Conservation (phyloP, 2,113 vertebrate genomes). For the Boulengeromyrus knoepffleri region DNA sequence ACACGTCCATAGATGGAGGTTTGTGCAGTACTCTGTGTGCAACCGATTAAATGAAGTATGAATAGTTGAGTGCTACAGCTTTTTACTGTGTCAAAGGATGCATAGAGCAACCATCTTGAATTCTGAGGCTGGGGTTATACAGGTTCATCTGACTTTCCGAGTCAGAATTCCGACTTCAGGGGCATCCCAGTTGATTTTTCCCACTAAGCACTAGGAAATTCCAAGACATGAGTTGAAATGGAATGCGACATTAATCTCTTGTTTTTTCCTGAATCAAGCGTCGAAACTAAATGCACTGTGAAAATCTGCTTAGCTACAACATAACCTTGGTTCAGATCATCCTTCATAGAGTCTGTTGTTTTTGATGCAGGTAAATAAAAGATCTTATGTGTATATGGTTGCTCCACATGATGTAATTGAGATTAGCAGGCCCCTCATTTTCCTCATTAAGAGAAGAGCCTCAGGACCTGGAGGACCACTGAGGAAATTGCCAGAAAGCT, state of each 20-base stretch:
- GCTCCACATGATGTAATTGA: background rate
- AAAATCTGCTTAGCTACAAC: background rate
- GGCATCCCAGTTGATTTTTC: background rate
- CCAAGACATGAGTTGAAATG: background rate
- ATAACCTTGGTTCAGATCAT: background rate
- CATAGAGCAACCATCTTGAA: background rate
- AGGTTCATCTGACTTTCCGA: background rate
- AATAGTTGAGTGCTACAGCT: background rate
- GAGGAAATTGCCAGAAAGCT: background rate
- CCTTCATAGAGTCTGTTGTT: background rate
- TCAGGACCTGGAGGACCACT: background rate
- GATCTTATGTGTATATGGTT: background rate
- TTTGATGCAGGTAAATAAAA: background rate
- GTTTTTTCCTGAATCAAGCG: background rate
- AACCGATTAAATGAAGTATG: background rate
- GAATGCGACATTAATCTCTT: background rate
- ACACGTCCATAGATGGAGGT: background rate
- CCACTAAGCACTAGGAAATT: background rate
- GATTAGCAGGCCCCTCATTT: background rate
- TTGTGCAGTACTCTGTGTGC: background rate
- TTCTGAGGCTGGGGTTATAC: background rate
- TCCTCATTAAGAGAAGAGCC: background rate
- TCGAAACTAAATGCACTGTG: background rate
- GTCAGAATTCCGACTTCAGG: background rate
- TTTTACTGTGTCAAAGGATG: background rate